Evolutionary conservation across 2,888 invertebrate species (phyloP).

Genomic region (Drosophila meridionalis): DNA sequence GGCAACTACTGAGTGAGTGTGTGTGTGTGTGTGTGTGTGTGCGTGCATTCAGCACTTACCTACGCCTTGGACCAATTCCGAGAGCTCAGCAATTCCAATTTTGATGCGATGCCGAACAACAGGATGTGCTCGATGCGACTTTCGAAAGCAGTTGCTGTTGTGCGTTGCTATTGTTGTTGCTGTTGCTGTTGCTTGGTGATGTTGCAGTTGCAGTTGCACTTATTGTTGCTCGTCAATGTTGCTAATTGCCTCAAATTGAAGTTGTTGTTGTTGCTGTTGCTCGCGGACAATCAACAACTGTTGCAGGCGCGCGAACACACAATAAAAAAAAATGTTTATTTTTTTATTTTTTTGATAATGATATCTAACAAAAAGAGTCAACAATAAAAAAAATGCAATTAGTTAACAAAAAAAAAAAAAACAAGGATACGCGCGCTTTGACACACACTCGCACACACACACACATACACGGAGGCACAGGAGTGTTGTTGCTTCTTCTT

Average conservation of each 20-base stretch:
- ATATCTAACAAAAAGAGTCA: conserved; percentile 19
- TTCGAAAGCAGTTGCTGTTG: conserved; percentile 68
- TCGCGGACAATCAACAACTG: conserved; percentile 60
- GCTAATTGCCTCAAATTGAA: conserved; percentile 25
- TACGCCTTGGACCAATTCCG: conserved; percentile 37
- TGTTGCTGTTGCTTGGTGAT: conserved; percentile 9
- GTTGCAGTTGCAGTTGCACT: conserved; percentile 16
- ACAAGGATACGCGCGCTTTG: conserved; percentile 36
- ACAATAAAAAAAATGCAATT: conserved; percentile 18
- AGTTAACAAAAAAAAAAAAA: conserved; percentile 12
- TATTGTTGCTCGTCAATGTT: conserved; percentile 29
- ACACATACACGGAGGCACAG: conserved; percentile 25
- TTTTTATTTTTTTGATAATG: neutral
- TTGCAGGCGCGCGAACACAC: conserved; percentile 22
- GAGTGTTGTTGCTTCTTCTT: conserved; percentile 5
- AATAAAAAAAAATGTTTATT: conserved; percentile 12
- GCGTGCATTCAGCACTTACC: conserved; percentile 34
- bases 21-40: neutral
- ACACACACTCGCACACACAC: conserved; percentile 17
- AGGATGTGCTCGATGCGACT: conserved; percentile 65
- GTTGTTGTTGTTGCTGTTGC: conserved; percentile 8
- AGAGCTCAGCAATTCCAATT: conserved; percentile 49
- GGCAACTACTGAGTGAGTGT: neutral
- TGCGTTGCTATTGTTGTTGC: conserved; percentile 16
- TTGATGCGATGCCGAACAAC: conserved; percentile 65